Evolutionary conservation across 2,888 invertebrate genomes (phyloP), one percentile per base, ranked within the genome.

Genomic region (Chrysopilus asiliformis): DNA sequence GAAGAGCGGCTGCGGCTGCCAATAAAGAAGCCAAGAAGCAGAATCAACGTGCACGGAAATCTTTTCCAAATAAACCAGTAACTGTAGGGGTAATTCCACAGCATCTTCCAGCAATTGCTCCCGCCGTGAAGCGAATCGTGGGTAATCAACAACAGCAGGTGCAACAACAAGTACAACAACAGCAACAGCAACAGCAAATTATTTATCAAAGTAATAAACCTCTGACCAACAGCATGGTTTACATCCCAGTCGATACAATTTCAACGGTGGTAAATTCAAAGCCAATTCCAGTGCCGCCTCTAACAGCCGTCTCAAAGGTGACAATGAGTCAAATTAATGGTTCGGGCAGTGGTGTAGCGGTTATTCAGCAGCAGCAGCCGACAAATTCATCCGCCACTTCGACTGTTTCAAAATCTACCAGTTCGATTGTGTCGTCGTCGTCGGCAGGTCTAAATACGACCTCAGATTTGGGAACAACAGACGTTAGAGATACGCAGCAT

Each of bases 1-100:
- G 15, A 4, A 29, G 14, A 3, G 6, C 24, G n/a, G 24, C 13
- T 26, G 14, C n/a, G n/a, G n/a, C n/a, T n/a, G n/a, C n/a, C n/a
- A n/a, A n/a, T n/a, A n/a, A n/a, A n/a, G n/a, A n/a, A n/a, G n/a
- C n/a, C n/a, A n/a, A n/a, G n/a, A 36, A 10, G 8, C 35, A 34
- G 15, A 41, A 25, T 18, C 53, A 46, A 25, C 47, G 43, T 22
- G 65, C 65, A 2, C 53, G 57, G 6, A 66, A 65, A 49, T 54
- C 60, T 3, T 63, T 65, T 43, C 56, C 58, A 8, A 49, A 49
- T 39, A 44, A 43, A n/a, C n/a, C n/a, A n/a, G n/a, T n/a, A n/a
- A n/a, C n/a, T n/a, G n/a, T n/a, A n/a, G n/a, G n/a, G n/a, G n/a
- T n/a, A n/a, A n/a, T n/a, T n/a, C n/a, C n/a, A n/a, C n/a, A n/a